Base-by-base conservation (phyloP, 2,888 invertebrate genomes). In the Mamestra brassicae region DNA sequence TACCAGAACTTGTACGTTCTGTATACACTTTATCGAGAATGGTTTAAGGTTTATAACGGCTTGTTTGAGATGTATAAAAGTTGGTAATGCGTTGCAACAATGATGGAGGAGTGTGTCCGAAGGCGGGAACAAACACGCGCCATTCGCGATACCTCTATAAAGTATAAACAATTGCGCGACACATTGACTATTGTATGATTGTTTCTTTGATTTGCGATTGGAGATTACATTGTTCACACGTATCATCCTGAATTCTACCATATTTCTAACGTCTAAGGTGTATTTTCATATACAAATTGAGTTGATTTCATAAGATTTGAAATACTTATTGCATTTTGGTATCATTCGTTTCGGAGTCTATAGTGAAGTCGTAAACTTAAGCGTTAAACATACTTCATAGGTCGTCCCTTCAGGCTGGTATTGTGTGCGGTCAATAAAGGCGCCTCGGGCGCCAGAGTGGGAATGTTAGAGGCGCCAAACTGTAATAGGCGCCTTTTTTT, bases 91-190 rank as follows among this genome's bases (percentile, higher is more conserved):
- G 89, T 88, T 62, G 91, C 91, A 90, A 90, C 89, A 91, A 93
- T 93, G 93, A 93, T 93, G 90, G 89, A 93, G 90, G 88, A 87
- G 86, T 88, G 78, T 93, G 92, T 92, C 90, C 83, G 78, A 88
- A 85, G 92, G 92, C 91, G 92, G 90, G 85, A 86, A 88, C 89
- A 81, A 88, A 92, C 93, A 93, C 91, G 91, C 81, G 76, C 79
- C 54, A 81, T 81, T 84, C 74, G 72, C 68, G 65, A 80, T 81
- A 81, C 87, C 69, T 76, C 69, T 63, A 76, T 76, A 76, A 76
- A 62, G 62, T 80, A 91, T 92, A 92, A 92, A 93, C 90, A 87
- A 92, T 89, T 83, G 83, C 71, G 81, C 85, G 89, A 90, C 89
- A 89, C 87, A 84, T 87, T 83, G 81, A 88, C 83, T 85, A 85